Evolutionary conservation across 2,113 vertebrate species (phyloP), one percentile per base, ranked within the genome.

Genomic region (Chionodraco myersi): DNA sequence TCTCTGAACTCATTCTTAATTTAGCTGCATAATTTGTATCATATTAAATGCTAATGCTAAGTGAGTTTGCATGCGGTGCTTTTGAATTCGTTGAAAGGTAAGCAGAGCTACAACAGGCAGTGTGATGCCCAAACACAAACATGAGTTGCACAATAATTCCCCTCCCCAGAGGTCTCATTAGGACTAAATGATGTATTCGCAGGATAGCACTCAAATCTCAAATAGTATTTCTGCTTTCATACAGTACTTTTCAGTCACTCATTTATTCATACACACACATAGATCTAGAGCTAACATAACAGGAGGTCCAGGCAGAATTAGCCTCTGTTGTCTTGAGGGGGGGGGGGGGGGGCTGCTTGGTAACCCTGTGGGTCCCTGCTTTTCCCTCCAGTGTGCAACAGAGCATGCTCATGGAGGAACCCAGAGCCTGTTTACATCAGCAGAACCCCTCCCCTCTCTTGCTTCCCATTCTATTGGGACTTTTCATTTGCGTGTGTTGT

Each of bases 101-200:
- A 62, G 63, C 56, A 58, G 48, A 78, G 85, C 62, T 49, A 85
- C 53, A 73, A 79, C 71, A 68, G 61, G 23, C 74, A 63, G 49
- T 36, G 74, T 49, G 56, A 66, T 47, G 47, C 48, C 75, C 30
- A 34, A n/a, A 60, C 72, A 65, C 53, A 70, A 80, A 79, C 70
- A 64, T 72, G 74, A 81, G 69, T 66, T 69, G 48, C 53, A 73
- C 67, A 76, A 72, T 68, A 81, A 58, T 69, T 69, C 56, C 45
- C 45, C 47, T 89, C 80, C 78, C 81, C n/a, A 5, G 87, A 82
- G 84, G 77, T 76, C 84, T 84, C 75, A 84, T 89, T 89, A 86
- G 21, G 48, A 66, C 67, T 84, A 81, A 84, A 72, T 89, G 71
- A 86, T 86, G 79, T 69, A 79, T 64, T 76, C 73, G 71, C 75